A percentile compares a stretch with the other conserved stretches of the same genome.
These are phyloP conservation scores for Dryadula phaetusa DNA, from an alignment of 2,888 invertebrate species.

Conservation along the genomic window DNA sequence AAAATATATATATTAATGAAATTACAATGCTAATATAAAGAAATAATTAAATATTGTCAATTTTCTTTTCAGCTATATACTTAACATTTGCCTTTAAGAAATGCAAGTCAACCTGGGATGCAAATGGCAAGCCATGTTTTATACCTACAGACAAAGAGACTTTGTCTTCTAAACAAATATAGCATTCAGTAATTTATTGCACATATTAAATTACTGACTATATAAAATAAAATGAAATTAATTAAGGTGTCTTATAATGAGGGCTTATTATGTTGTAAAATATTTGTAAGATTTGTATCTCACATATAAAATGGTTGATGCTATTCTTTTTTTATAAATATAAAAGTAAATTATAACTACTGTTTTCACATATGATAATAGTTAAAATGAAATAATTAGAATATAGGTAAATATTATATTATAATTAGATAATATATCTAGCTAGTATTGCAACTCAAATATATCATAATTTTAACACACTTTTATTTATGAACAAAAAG, in stretches of 20 bases:
- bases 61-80: constrained; percentile 87
- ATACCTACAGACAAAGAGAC: constrained; percentile 16
- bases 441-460: neutral
- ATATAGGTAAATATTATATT: neutral
- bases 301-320: neutral
- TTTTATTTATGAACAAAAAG: too few relatives aligned
- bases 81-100: constrained; percentile 91
- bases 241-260: neutral
- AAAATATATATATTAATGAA: too few relatives aligned
- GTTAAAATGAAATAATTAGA: neutral
- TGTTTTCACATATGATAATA: neutral
- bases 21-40: too few relatives aligned
- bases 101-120: constrained; percentile 85
- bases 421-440: too few relatives aligned
- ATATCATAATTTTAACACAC: neutral
- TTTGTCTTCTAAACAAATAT: constrained; percentile 22
- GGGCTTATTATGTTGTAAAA: neutral
- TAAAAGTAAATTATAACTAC: neutral
- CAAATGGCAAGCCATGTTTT: constrained; percentile 75
- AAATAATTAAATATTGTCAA: too few relatives aligned
- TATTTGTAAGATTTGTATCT: neutral
- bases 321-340: neutral
- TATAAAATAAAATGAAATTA: neutral
- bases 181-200: constrained; percentile 4
- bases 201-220: constrained; percentile 9